Evolutionary conservation across 1,140 invertebrate species (phyloP), one percentile per base, ranked within the genome.

Genomic region (Hyles euphorbiae): DNA sequence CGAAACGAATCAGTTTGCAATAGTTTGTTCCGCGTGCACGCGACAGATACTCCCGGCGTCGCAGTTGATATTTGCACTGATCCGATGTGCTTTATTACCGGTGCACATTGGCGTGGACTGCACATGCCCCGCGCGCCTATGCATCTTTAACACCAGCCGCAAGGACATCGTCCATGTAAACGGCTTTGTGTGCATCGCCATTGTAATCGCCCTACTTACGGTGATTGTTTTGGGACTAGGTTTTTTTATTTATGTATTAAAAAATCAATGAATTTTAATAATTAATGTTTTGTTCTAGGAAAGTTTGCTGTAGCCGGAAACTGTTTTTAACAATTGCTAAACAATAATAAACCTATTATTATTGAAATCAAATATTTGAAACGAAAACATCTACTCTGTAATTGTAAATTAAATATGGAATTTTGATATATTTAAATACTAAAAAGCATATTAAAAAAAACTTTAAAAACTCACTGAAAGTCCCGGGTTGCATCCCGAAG

Each of bases 401-500:
- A 22, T 22, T 22, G 22, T 22, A 22, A 22, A 22, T 22, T 1
- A 22, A 22, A 22, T 22, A 22, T 22, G 22, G 22, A 22, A 22
- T 22, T 0, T 22, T 22, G 22, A 22, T 22, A 22, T 48, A 56
- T 54, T 8, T 22, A 6, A 11, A 11, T 47, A 47, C 46, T 8
- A 47, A 47, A 47, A 10, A 5, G 5, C 22, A 11, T 11, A 50
- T 5, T 50, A 9, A 51, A 33, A 22, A 56, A 59, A 40, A 51
- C 32, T 56, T 58, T 45, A 54, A 10, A 53, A 12, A 84, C 86
- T 90, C 63, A 90, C 90, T 60, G 90, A 90, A 11, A 90, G 69
- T 68, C 88, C 84, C 9, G 89, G 84, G 65, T 87, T 90, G 60
- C 89, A 90, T 52, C 88, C 84, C 1, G 87, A 81, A 53, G 89